These are phyloP conservation scores for Microcebus ravelobensis DNA, from an alignment of 2,113 vertebrate species.

Conservation along the genomic window DNA sequence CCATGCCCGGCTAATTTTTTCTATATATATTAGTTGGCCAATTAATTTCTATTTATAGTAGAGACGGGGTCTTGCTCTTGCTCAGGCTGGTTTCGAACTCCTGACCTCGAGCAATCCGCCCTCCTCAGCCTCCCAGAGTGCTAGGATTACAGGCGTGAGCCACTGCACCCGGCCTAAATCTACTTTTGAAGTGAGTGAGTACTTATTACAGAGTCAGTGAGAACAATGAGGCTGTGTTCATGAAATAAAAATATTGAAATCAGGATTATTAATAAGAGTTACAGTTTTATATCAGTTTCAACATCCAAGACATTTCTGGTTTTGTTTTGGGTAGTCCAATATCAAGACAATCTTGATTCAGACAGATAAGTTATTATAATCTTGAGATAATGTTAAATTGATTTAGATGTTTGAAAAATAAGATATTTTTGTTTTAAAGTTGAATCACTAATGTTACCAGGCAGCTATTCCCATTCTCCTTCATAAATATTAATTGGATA, in stretches of 20 bases:
- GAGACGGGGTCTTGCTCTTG: too few relatives aligned
- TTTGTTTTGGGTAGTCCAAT: neutral
- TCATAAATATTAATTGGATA: slow-evolving; percentile 34
- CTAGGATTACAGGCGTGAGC: too few relatives aligned
- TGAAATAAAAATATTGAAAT: slow-evolving; percentile 32
- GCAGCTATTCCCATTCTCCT: neutral
- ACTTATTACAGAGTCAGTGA: neutral
- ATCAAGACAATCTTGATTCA: slow-evolving; percentile 12
- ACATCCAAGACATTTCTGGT: slow-evolving; percentile 26
- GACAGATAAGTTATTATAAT: neutral
- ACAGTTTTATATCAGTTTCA: slow-evolving; percentile 24
- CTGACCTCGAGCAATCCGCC: too few relatives aligned
- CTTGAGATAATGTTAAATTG: slow-evolving; percentile 32
- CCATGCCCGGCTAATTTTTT: too few relatives aligned
- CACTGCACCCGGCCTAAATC: neutral
- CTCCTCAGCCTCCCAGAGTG: too few relatives aligned
- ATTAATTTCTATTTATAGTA: too few relatives aligned
- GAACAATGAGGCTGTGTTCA: slow-evolving; percentile 8
- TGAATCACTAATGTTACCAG: neutral
- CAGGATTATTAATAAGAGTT: slow-evolving; percentile 13
- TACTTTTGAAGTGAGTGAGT: slow-evolving; percentile 22
- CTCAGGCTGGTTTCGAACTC: too few relatives aligned
- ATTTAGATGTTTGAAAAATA: neutral
- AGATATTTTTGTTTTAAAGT: slow-evolving; percentile 24
- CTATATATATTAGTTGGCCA: too few relatives aligned